Percentiles rank a stretch among this genome's conserved stretches.
phyloP scores from a whole-genome alignment of 2,113 vertebrate genomes.

The Alexandromys fortis region DNA sequence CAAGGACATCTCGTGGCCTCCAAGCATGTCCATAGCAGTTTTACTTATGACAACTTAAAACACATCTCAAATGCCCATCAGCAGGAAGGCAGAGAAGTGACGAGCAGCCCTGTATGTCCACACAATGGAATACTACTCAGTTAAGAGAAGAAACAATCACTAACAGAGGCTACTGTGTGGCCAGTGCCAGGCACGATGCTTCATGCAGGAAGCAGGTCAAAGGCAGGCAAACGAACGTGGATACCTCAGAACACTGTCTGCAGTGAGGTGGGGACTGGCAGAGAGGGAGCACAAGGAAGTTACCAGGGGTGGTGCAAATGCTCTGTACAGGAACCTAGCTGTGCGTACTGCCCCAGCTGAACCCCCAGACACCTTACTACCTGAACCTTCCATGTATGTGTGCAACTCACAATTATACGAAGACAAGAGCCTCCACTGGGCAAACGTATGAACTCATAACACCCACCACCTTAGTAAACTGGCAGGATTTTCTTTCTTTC shows the following conservation, averaged over 20 bases:
- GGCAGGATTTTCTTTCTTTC: rapidly evolving
- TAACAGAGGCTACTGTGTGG: rapidly evolving
- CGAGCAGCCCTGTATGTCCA: rapidly evolving
- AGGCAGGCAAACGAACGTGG: not conserved
- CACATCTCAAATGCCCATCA: not conserved
- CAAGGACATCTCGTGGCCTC: not conserved
- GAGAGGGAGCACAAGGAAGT: not conserved
- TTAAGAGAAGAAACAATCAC: rapidly evolving
- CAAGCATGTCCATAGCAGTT: not conserved
- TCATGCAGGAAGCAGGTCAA: not conserved
- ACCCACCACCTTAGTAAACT: rapidly evolving
- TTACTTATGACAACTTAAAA: not conserved
- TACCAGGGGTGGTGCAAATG: not conserved
- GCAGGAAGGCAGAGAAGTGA: too few species aligned
- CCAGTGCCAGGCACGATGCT: not conserved
- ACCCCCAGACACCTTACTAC: not conserved
- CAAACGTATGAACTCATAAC: not conserved
- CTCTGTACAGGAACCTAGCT: not conserved
- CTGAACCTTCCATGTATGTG: not conserved
- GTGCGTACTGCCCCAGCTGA: not conserved
- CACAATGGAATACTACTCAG: not conserved
- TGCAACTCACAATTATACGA: not conserved
- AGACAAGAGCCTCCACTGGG: not conserved
- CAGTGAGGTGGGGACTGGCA: not conserved
- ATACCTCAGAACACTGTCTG: not conserved